Percentiles rank a stretch among this genome's conserved stretches.
Evolutionary conservation across 1,140 invertebrate species (phyloP).

Genomic region (Eumaeus atala): DNA sequence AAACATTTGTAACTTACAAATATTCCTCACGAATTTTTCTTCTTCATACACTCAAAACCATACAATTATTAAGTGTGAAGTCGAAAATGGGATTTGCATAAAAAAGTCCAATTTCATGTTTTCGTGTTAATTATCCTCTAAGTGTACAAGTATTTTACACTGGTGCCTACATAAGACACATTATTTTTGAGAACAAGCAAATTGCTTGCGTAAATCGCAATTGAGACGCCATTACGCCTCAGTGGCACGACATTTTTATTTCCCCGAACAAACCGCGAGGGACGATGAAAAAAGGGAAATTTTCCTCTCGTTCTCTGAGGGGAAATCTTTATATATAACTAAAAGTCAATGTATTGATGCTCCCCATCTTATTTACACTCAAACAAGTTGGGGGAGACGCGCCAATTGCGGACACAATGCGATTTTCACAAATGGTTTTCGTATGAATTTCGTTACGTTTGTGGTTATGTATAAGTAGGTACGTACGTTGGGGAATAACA

Average conservation of each 20-base stretch:
- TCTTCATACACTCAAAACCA: too few relatives aligned
- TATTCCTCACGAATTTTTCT: too few relatives aligned
- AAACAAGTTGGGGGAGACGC: constrained; percentile 19
- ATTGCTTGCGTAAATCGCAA: too few relatives aligned
- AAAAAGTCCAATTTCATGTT: too few relatives aligned
- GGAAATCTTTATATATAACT: constrained; percentile 23
- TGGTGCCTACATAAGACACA: too few relatives aligned
- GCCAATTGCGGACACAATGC: constrained; percentile 32
- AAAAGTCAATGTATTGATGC: constrained; percentile 40
- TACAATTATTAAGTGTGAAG: too few relatives aligned
- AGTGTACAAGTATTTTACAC: too few relatives aligned
- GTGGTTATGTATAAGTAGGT: constrained; percentile 20
- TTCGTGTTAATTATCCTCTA: too few relatives aligned
- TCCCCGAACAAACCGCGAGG: constrained; percentile 13
- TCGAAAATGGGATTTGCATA: too few relatives aligned
- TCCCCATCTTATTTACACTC: constrained; percentile 28
- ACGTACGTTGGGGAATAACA: constrained; percentile 16
- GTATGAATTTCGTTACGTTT: constrained; percentile 33
- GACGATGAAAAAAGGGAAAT: constrained; percentile 21
- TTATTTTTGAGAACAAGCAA: too few relatives aligned
- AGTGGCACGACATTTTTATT: constrained; percentile 21
- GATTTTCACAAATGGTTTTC: constrained; percentile 34
- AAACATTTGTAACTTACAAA: too few relatives aligned
- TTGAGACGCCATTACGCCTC: too few relatives aligned
- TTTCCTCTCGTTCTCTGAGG: constrained; percentile 14